Percentiles rank a stretch among this genome's conserved stretches.
phyloP scores from a whole-genome alignment of 2,113 vertebrate genomes.

The Gadus macrocephalus region DNA sequence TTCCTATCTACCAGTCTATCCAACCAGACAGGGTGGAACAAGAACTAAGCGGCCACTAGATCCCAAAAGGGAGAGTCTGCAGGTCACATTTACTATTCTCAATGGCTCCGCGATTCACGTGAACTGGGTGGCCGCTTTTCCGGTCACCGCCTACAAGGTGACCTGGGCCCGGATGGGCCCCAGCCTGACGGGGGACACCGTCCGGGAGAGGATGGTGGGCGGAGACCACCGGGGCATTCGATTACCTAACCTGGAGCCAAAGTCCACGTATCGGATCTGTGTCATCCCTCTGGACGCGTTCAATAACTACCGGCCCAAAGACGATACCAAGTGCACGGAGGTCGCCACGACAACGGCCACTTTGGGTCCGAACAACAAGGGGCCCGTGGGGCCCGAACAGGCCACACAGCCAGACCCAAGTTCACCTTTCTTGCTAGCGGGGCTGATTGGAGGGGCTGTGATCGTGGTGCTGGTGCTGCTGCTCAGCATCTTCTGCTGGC shows the following conservation, averaged over 20 bases:
- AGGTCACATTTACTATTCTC: constrained; percentile 79
- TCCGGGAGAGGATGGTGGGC: constrained; percentile 84
- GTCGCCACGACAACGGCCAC: constrained; percentile 78
- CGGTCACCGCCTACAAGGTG: constrained; percentile 84
- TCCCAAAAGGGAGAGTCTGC: constrained; percentile 73
- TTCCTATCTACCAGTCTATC: constrained; percentile 28
- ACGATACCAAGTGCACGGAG: constrained; percentile 85
- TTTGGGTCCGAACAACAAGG: constrained; percentile 77
- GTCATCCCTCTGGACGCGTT: constrained; percentile 85
- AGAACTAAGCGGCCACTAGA: constrained; percentile 68
- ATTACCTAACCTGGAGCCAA: constrained; percentile 81
- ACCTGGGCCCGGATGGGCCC: constrained; percentile 92
- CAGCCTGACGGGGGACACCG: constrained; percentile 81
- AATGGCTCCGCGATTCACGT: constrained; percentile 88
- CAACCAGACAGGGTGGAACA: constrained; percentile 34
- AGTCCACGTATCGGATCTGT: constrained; percentile 87
- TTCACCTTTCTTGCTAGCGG: constrained; percentile 85
- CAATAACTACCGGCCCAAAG: constrained; percentile 79
- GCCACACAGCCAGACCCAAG: constrained; percentile 80
- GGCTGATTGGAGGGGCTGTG: constrained; percentile 86
- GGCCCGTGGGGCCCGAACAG: constrained; percentile 81
- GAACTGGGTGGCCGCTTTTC: constrained; percentile 81
- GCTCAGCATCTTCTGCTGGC: constrained; percentile 90
- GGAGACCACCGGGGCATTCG: constrained; percentile 80
- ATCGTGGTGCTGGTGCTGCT: constrained; percentile 83